These are phyloP conservation scores for Ovis canadensis DNA, from an alignment of 2,113 vertebrate species.

Conservation along the genomic window DNA sequence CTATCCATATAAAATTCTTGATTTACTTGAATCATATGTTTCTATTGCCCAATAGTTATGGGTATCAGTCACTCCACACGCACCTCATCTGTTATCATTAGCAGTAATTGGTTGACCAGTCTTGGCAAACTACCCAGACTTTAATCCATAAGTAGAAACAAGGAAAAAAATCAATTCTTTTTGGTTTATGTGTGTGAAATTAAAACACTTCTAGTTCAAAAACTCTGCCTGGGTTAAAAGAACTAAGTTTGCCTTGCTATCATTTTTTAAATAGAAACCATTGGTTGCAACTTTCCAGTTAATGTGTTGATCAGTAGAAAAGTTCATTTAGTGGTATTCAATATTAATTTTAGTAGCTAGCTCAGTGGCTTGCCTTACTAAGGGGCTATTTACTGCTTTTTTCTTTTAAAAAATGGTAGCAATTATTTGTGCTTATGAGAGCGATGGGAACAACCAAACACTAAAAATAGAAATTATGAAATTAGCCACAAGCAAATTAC, in stretches of 20 bases:
- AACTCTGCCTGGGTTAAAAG: slow-evolving; percentile 61
- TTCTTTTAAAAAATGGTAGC: slow-evolving; percentile 77
- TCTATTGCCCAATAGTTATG: not conserved
- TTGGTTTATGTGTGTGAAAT: slow-evolving; percentile 68
- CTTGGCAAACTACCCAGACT: slow-evolving; percentile 52
- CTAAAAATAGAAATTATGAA: slow-evolving; percentile 75
- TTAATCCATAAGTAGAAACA: slow-evolving; percentile 60
- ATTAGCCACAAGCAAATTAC: slow-evolving; percentile 73
- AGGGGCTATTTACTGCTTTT: slow-evolving; percentile 68
- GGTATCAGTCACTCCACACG: not conserved
- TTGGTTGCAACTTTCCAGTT: slow-evolving; percentile 65
- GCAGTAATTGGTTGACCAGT: slow-evolving; percentile 49
- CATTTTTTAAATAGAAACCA: slow-evolving; percentile 58
- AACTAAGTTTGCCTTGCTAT: slow-evolving; percentile 60
- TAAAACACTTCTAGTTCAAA: slow-evolving; percentile 68
- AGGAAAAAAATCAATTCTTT: slow-evolving; percentile 63
- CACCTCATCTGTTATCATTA: slow-evolving; percentile 35
- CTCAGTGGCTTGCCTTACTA: slow-evolving; percentile 74
- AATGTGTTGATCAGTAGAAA: slow-evolving; percentile 71
- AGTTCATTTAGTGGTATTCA: slow-evolving; percentile 75
- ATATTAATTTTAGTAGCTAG: slow-evolving; percentile 76
- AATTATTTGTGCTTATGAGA: slow-evolving; percentile 80
- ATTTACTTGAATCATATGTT: slow-evolving; percentile 12
- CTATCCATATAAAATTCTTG: slow-evolving; percentile 52
- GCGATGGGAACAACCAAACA: slow-evolving; percentile 63